Conservation (phyloP, 2,113 vertebrate genomes). For the Paradoxurus hermaphroditus region DNA sequence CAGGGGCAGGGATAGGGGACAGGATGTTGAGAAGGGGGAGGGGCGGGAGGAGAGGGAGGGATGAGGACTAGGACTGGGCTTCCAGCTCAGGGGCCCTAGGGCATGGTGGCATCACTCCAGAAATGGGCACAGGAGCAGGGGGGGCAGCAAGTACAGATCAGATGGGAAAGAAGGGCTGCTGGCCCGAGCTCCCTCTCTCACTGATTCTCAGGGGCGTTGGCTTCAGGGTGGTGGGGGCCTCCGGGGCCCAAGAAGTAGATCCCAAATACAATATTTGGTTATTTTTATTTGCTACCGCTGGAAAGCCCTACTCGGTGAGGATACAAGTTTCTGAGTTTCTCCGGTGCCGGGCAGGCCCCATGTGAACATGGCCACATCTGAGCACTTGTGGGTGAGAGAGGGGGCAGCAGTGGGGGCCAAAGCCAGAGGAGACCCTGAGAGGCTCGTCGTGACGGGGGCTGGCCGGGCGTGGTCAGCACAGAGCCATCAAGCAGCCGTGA, state of each 20-base stretch:
- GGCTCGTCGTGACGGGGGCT: not conserved
- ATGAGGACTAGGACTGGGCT: no score
- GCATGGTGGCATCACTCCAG: no score
- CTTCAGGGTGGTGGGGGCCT: not conserved
- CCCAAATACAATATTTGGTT: not conserved
- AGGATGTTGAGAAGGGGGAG: not conserved
- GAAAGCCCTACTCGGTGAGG: not conserved
- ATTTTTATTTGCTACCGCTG: not conserved
- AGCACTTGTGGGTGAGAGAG: not conserved
- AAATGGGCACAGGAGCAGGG: not conserved
- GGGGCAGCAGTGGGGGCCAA: not conserved
- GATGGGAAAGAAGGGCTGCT: not conserved
- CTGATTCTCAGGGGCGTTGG: not conserved
- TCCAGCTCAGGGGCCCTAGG: not conserved
- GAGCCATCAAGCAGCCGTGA: not conserved
- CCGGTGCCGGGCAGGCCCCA: not conserved
- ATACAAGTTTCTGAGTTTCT: no score
- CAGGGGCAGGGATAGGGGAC: not conserved
- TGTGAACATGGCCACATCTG: no score
- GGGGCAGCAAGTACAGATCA: fast-evolving
- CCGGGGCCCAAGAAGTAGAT: not conserved
- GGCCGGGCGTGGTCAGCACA: not conserved
- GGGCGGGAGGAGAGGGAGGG: no score
- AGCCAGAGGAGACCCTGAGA: not conserved
- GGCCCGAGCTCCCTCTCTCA: not conserved